Conservation (phyloP, 2,113 vertebrate species). For the Paraplagusia blochii region DNA sequence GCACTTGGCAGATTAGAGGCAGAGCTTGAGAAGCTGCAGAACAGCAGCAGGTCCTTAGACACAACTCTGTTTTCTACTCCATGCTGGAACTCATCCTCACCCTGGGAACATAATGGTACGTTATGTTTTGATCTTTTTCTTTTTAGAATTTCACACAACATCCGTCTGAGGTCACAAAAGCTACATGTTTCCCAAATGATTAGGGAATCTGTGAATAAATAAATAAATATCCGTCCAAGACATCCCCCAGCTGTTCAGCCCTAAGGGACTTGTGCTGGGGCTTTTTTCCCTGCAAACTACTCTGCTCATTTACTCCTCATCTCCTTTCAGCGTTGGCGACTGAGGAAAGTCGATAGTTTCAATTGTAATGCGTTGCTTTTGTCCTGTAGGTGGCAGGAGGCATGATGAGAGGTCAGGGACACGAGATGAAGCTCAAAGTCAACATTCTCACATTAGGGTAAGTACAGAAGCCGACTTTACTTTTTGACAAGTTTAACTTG, state of each 20-base stretch:
- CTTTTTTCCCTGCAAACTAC: constrained; percentile 24
- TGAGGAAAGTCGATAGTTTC: background rate
- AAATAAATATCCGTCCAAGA: constrained; percentile 10
- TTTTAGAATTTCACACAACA: too few species aligned
- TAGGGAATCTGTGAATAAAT: constrained; percentile 16
- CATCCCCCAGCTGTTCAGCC: constrained; percentile 15
- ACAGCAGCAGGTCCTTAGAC: constrained; percentile 59
- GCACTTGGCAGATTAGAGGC: constrained; percentile 67
- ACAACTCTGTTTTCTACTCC: constrained; percentile 72
- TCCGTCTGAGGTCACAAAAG: constrained; percentile 12
- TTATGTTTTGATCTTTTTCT: background rate
- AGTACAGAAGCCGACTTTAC: constrained; percentile 55
- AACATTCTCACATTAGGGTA: constrained; percentile 55
- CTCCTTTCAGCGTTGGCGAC: constrained; percentile 14
- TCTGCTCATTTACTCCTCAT: constrained; percentile 9
- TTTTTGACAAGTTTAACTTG: background rate
- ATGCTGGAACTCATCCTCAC: constrained; percentile 71
- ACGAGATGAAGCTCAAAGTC: constrained; percentile 54
- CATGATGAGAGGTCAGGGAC: constrained; percentile 55
- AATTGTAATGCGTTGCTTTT: constrained; percentile 54
- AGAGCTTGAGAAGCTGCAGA: constrained; percentile 78
- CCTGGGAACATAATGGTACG: constrained; percentile 71
- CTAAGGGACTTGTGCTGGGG: constrained; percentile 11
- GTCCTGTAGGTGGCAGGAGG: constrained; percentile 56
- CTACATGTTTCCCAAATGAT: constrained; percentile 14